These are phyloP conservation scores for Notospermus geniculatus DNA, from an alignment of 1,140 invertebrate species.

Conservation along the genomic window DNA sequence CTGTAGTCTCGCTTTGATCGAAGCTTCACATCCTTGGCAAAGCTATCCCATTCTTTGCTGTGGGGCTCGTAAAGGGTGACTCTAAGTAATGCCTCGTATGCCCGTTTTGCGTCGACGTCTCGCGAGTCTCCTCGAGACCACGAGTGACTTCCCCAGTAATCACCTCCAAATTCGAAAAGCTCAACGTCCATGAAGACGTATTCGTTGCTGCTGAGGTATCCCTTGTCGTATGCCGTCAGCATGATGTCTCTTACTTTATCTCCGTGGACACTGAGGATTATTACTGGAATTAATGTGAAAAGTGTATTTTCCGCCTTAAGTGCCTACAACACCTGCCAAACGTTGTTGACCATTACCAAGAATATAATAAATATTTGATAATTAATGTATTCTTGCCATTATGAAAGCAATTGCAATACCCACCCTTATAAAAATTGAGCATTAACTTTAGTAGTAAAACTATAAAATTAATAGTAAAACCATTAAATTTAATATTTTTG, in stretches of 20 bases:
- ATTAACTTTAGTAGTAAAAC: too few relatives aligned
- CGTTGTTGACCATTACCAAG: too few relatives aligned
- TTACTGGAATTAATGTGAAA: slow-evolving; percentile 65
- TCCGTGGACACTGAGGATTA: slow-evolving; percentile 78
- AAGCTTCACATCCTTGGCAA: slow-evolving; percentile 72
- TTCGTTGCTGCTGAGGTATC: slow-evolving; percentile 75
- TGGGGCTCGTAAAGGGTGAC: slow-evolving; percentile 77
- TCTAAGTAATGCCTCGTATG: slow-evolving; percentile 82
- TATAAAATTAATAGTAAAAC: too few relatives aligned
- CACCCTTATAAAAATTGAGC: too few relatives aligned
- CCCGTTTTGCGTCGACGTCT: slow-evolving; percentile 67
- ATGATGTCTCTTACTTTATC: slow-evolving; percentile 80
- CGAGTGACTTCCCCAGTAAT: slow-evolving; percentile 36
- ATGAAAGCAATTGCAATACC: too few relatives aligned
- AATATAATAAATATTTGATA: too few relatives aligned
- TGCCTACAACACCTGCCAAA: too few relatives aligned
- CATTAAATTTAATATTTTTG: too few relatives aligned
- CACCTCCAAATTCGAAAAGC: slow-evolving; percentile 67
- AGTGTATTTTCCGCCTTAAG: too few relatives aligned
- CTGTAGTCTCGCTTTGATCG: slow-evolving; percentile 75
- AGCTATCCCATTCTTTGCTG: slow-evolving; percentile 52
- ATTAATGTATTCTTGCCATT: too few relatives aligned
- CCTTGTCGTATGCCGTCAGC: slow-evolving; percentile 76
- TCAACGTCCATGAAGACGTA: slow-evolving; percentile 85
- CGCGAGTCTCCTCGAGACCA: slow-evolving; percentile 28